A percentile compares a stretch with the other conserved stretches of the same genome.
These are phyloP conservation scores for Diploscapter pachys DNA, from an alignment of 1,140 invertebrate genomes.

Conservation along the genomic window DNA sequence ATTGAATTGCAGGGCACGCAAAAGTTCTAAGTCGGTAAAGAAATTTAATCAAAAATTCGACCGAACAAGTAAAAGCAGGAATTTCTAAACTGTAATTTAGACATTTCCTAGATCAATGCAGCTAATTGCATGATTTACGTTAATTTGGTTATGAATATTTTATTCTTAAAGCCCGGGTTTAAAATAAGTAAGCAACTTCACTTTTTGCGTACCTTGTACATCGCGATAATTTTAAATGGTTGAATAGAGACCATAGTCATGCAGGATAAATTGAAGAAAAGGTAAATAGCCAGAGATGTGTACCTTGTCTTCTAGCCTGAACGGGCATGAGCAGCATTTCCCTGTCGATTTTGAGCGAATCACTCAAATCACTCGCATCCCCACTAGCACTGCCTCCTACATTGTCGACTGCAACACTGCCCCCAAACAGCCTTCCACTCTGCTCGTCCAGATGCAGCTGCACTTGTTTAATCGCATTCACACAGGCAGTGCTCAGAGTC, in stretches of 20 bases:
- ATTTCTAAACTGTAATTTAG: too few species aligned
- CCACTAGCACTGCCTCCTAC: background rate
- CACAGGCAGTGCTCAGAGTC: background rate
- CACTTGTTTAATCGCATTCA: slow-evolving; percentile 8
- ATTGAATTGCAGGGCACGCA: too few species aligned
- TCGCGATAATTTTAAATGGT: too few species aligned
- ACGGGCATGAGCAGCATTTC: slow-evolving; percentile 26
- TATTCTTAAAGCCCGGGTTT: too few species aligned
- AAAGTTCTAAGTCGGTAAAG: too few species aligned
- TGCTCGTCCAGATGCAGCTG: slow-evolving; percentile 1
- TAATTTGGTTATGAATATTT: background rate
- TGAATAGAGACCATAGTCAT: too few species aligned
- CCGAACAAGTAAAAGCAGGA: too few species aligned
- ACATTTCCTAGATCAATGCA: too few species aligned
- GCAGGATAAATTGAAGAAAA: too few species aligned
- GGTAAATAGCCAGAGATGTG: background rate
- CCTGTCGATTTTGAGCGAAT: slow-evolving; percentile 17
- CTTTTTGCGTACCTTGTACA: too few species aligned
- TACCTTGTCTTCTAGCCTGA: slow-evolving; percentile 10
- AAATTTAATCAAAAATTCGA: too few species aligned
- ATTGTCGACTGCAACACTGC: slow-evolving; percentile 18
- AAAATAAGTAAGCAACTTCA: too few species aligned
- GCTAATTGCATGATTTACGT: background rate
- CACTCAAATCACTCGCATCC: background rate
- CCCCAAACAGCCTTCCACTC: slow-evolving; percentile 9